Conservation (phyloP, 2,888 invertebrate genomes). For the Trichogramma evanescens region DNA sequence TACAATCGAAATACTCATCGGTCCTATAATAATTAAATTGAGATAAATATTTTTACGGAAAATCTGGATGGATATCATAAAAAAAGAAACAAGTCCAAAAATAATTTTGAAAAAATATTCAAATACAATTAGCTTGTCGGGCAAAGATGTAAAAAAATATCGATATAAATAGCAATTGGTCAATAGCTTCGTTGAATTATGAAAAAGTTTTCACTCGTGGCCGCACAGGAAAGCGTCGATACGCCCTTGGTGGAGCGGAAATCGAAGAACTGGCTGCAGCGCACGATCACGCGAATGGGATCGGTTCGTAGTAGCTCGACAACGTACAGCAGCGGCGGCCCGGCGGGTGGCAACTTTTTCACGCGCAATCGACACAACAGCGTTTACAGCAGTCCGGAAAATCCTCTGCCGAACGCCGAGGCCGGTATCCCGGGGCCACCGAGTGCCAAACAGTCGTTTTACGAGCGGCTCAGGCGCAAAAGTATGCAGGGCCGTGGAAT, state of each 20-base stretch:
- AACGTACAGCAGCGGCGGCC: conserved; percentile 69
- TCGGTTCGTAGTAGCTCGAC: conserved; percentile 75
- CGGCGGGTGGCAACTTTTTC: conserved; percentile 63
- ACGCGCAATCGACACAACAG: conserved; percentile 73
- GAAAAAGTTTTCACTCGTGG: background rate
- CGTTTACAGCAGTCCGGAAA: conserved; percentile 55
- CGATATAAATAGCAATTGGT: background rate
- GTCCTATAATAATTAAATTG: background rate
- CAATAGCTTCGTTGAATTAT: background rate
- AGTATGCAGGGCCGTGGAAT: conserved; percentile 65
- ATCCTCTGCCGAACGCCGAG: background rate
- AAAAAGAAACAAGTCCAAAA: too few species aligned
- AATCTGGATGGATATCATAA: too few species aligned
- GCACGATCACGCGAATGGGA: conserved; percentile 80
- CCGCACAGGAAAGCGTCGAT: conserved; percentile 77
- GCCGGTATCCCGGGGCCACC: conserved; percentile 34
- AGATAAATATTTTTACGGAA: too few species aligned
- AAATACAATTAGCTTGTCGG: too few species aligned
- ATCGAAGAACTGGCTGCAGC: conserved; percentile 76
- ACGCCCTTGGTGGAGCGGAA: conserved; percentile 78
- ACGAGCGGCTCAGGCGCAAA: conserved; percentile 74
- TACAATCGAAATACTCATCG: too few species aligned
- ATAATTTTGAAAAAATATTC: too few species aligned
- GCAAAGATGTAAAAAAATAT: background rate
- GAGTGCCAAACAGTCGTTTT: conserved; percentile 57